Evolutionary conservation across 2,113 vertebrate species (phyloP).

Genomic region (Syngnathoides biaculeatus): DNA sequence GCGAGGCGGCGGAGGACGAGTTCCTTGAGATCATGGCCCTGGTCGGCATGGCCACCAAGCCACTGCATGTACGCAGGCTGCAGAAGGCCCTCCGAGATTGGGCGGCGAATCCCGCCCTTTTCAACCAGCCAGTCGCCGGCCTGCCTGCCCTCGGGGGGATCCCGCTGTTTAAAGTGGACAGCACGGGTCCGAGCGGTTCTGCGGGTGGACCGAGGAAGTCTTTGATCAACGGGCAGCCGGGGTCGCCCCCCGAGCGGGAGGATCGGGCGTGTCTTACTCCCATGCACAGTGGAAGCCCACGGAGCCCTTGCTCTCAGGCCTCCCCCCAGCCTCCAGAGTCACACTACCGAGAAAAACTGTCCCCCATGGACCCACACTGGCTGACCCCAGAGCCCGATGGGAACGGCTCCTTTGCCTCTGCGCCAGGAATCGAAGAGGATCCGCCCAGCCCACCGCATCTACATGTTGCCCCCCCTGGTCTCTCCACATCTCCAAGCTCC

Average conservation of each 20-base stretch:
- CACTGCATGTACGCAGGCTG: slow-evolving; percentile 91
- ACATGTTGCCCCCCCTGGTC: slow-evolving; percentile 62
- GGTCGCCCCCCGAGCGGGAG: slow-evolving; percentile 77
- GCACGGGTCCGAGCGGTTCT: slow-evolving; percentile 65
- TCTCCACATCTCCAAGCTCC: slow-evolving; percentile 75
- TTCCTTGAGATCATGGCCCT: slow-evolving; percentile 98
- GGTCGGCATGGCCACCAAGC: slow-evolving; percentile 98
- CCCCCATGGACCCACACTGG: slow-evolving; percentile 85
- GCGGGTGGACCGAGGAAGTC: slow-evolving; percentile 71
- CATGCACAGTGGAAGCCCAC: slow-evolving; percentile 78
- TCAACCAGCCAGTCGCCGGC: slow-evolving; percentile 85
- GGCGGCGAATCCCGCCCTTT: slow-evolving; percentile 90
- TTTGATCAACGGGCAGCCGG: slow-evolving; percentile 82
- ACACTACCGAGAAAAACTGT: slow-evolving; percentile 76
- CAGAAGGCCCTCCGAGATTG: slow-evolving; percentile 95
- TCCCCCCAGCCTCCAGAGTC: slow-evolving; percentile 74
- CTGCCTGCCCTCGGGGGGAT: slow-evolving; percentile 81
- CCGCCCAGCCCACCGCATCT: slow-evolving; percentile 77
- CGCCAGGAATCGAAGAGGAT: slow-evolving; percentile 74
- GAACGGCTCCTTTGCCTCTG: slow-evolving; percentile 61
- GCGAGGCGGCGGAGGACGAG: slow-evolving; percentile 94
- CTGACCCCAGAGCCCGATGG: slow-evolving; percentile 83
- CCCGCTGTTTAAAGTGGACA: slow-evolving; percentile 87
- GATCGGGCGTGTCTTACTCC: slow-evolving; percentile 78
- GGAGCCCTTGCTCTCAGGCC: slow-evolving; percentile 86